Evolutionary conservation across 2,888 invertebrate genomes (phyloP), one percentile per base, ranked within the genome.

Genomic region (Eristalis intricaria): DNA sequence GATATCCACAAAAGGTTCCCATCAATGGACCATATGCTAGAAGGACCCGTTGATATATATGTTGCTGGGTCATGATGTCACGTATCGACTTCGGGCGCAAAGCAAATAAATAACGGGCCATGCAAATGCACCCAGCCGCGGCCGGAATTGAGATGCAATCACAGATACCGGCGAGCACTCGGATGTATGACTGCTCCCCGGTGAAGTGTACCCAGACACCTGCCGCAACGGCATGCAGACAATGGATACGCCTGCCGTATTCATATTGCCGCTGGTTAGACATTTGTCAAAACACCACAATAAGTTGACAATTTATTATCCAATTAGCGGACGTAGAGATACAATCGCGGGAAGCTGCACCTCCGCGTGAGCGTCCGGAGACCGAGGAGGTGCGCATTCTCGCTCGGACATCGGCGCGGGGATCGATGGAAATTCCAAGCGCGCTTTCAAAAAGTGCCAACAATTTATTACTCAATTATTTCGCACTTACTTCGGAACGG

Each of bases 401-500:
- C 13, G 38, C 38, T 35, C 35, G 43, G 43, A 65, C 80, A 56
- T n/a, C 40, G 61, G 22, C 29, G 87, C 76, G 79, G 79, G 83
- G 35, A 26, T 38, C 56, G 50, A 74, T n/a, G 74, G 11, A 79
- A 79, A 86, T 86, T 86, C 86, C 83, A 66, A 26, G 26, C 73
- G 63, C 38, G n/a, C 56, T 84, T 71, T 71, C 79, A 63, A 69
- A 76, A 78, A 76, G 71, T 80, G 56, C 64, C 73, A 69, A 60
- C 79, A 87, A 87, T 87, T 87, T 87, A 87, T 87, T 87, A 73
- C 79, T 87, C 87, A 87, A 87, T 87, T 87, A 87, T 84, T 80
- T 84, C 87, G 84, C 84, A 87, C 84, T 87, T 87, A 87, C 76
- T 84, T 80, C 68, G 74, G 75, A 83, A 83, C 79, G 63, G 71